These are phyloP conservation scores for Porites rus DNA, from an alignment of 92 coral and sea anemone species.

Conservation along the genomic window DNA sequence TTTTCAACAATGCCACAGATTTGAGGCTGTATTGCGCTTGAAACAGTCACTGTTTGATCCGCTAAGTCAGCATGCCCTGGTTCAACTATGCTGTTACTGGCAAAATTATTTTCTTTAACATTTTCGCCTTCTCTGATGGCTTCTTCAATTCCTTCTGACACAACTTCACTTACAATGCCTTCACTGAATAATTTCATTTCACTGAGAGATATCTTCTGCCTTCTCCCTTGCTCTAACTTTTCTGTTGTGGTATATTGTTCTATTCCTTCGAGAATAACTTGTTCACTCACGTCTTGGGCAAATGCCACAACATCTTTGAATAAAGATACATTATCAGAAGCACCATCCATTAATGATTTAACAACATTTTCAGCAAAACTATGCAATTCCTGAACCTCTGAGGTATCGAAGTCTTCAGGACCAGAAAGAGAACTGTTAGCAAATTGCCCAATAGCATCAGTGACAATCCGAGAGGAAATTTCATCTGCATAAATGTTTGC, in stretches of 20 bases:
- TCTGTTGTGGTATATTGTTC: constrained; percentile 49
- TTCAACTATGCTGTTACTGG: not conserved
- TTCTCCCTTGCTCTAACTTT: constrained; percentile 45
- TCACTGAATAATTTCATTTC: constrained; percentile 66
- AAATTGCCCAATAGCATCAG: constrained; percentile 39
- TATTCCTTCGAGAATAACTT: constrained; percentile 65
- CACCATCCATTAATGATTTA: constrained; percentile 62
- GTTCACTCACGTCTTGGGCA: constrained; percentile 68
- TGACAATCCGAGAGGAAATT: constrained; percentile 29
- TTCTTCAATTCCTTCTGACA: constrained; percentile 68
- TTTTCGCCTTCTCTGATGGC: constrained; percentile 14
- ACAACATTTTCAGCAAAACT: constrained; percentile 75
- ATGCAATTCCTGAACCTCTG: constrained; percentile 49
- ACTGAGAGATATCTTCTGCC: constrained; percentile 42
- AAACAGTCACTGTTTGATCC: constrained; percentile 38
- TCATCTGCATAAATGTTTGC: constrained; percentile 35
- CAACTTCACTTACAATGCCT: constrained; percentile 65
- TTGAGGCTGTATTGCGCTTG: constrained; percentile 73
- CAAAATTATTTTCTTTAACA: constrained; percentile 9
- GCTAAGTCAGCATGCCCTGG: constrained; percentile 24
- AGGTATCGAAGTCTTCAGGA: constrained; percentile 11
- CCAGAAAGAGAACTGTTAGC: not conserved
- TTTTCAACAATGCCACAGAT: constrained; percentile 80
- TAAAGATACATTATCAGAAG: constrained; percentile 59
- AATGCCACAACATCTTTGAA: constrained; percentile 67